Conservation (phyloP, 2,797 vertebrate species). For the Sebastes hubbsi region DNA sequence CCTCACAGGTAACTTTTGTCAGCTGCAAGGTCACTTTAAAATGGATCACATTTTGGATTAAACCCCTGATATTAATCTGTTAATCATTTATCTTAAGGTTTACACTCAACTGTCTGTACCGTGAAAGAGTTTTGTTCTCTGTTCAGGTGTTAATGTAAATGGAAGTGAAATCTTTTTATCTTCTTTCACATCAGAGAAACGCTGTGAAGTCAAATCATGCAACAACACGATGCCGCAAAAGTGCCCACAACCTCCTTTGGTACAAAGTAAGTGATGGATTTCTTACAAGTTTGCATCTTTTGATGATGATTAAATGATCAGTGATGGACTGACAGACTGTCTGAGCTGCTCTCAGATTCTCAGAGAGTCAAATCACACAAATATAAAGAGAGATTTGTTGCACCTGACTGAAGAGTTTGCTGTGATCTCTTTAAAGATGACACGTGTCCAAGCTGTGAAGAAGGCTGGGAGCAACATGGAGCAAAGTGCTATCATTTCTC, state of each 20-base stretch:
- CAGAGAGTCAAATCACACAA: neutral
- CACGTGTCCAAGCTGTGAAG: rapidly evolving
- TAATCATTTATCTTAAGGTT: neutral
- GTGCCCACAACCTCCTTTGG: rapidly evolving
- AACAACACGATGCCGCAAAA: rapidly evolving
- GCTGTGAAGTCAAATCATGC: neutral
- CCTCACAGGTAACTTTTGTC: conserved; percentile 5
- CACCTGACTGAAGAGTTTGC: neutral
- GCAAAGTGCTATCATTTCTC: conserved; percentile 53
- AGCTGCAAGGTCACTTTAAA: neutral
- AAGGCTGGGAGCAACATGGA: conserved; percentile 18
- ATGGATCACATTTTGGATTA: neutral
- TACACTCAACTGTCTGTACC: neutral
- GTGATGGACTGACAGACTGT: neutral
- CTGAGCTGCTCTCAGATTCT: neutral
- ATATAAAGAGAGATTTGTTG: neutral
- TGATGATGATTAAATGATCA: neutral
- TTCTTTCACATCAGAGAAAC: neutral
- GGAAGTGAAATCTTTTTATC: neutral
- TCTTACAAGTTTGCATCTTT: neutral
- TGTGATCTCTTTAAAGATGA: conserved; percentile 5
- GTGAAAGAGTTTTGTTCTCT: neutral
- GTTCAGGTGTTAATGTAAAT: neutral
- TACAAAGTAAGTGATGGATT: neutral
- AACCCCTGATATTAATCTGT: neutral